These are phyloP conservation scores for Perdita meconis DNA, from an alignment of 2,888 invertebrate species.

Conservation along the genomic window DNA sequence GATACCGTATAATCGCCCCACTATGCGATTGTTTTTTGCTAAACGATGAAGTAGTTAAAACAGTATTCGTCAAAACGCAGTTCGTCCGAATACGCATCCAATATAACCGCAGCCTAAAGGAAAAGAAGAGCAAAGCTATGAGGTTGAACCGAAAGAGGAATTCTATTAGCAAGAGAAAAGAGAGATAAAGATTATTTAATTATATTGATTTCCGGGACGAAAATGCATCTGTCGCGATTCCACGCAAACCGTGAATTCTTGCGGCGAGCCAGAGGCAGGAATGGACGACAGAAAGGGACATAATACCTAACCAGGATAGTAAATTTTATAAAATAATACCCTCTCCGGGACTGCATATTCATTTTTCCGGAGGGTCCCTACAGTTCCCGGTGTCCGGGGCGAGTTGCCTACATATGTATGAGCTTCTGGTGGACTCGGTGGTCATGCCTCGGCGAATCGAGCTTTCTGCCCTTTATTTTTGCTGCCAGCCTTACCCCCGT, in stretches of 20 bases:
- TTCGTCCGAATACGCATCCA: no score
- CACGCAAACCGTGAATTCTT: constrained; percentile 35
- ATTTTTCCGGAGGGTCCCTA: constrained; percentile 77
- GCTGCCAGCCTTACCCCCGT: constrained; percentile 38
- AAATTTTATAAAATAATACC: constrained; percentile 77
- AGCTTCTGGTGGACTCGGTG: constrained; percentile 75
- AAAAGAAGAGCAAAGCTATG: no score
- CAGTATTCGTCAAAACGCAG: no score
- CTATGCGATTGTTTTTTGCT: no score
- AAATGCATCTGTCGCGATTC: constrained; percentile 18
- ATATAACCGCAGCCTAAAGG: no score
- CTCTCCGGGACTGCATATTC: constrained; percentile 76
- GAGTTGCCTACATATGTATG: constrained; percentile 79
- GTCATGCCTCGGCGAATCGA: constrained; percentile 76
- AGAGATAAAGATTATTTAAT: not conserved
- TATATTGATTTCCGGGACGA: not conserved
- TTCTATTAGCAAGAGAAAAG: not conserved
- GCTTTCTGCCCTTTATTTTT: constrained; percentile 72
- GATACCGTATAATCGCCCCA: no score
- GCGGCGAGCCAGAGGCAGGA: constrained; percentile 18
- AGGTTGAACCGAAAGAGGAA: not conserved
- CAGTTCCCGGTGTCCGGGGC: constrained; percentile 53
- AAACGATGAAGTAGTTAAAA: no score
- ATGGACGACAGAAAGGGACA: constrained; percentile 47
- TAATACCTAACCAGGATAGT: constrained; percentile 63